Percentiles rank a stretch among this genome's conserved stretches.
Conservation (phyloP, 2,888 invertebrate species). For the Eristalinus aeneus region DNA sequence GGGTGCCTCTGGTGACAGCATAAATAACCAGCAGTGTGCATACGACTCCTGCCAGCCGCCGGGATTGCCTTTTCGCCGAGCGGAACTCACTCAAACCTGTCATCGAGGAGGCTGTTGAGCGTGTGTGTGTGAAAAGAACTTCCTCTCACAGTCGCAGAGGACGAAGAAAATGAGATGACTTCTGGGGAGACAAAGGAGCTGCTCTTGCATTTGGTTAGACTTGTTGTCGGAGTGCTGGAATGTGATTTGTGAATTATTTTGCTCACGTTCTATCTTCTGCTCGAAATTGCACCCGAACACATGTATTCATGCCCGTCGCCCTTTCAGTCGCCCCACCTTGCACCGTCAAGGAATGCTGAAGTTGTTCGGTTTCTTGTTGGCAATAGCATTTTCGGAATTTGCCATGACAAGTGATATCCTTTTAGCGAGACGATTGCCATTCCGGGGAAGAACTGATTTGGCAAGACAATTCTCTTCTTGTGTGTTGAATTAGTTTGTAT, state of each 20-base stretch:
- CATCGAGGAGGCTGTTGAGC: background rate
- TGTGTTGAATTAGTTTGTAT: conserved; percentile 53
- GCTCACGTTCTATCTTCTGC: conserved; percentile 56
- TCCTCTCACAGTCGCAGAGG: conserved; percentile 39
- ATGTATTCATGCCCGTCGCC: conserved; percentile 6
- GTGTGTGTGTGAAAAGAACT: background rate
- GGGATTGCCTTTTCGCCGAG: conserved; percentile 23
- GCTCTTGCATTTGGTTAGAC: conserved; percentile 35
- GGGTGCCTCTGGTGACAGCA: conserved; percentile 66
- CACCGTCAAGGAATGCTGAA: conserved; percentile 50
- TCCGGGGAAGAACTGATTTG: conserved; percentile 47
- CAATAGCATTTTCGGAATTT: conserved; percentile 56
- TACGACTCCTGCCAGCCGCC: conserved; percentile 1
- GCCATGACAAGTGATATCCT: conserved; percentile 68
- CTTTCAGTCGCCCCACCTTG: background rate
- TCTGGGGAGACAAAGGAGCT: conserved; percentile 53
- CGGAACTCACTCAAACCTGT: conserved; percentile 3
- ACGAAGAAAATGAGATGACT: conserved; percentile 55
- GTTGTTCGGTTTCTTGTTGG: conserved; percentile 24
- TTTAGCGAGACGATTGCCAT: conserved; percentile 53
- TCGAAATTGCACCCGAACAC: conserved; percentile 35
- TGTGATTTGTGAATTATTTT: conserved; percentile 70
- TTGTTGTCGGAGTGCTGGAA: conserved; percentile 48
- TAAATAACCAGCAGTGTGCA: conserved; percentile 59
- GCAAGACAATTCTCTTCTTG: conserved; percentile 29